A percentile compares a stretch with the other conserved stretches of the same genome.
These are phyloP conservation scores for Eilema caniola DNA, from an alignment of 2,888 invertebrate species.

Conservation along the genomic window DNA sequence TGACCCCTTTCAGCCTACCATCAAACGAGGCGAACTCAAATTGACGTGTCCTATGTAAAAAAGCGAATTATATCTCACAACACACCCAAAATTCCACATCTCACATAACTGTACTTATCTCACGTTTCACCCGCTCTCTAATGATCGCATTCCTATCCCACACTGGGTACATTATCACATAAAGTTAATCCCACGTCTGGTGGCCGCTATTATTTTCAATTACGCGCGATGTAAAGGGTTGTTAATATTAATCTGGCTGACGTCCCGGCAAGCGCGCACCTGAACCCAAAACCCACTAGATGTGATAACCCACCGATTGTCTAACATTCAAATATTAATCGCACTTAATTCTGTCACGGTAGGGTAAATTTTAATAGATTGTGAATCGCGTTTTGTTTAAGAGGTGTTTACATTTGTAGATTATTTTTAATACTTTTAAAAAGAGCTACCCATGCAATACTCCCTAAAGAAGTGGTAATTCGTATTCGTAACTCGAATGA, in stretches of 20 bases:
- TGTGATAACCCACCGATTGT: constrained; percentile 53
- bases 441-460: too few species aligned
- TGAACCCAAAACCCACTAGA: constrained; percentile 54
- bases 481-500: too few species aligned
- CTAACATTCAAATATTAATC: constrained; percentile 68
- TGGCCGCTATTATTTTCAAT: constrained; percentile 81
- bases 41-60: too few species aligned
- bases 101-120: background rate
- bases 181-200: constrained; percentile 73
- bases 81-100: background rate
- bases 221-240: constrained; percentile 77
- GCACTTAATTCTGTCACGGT: constrained; percentile 67
- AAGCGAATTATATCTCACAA: background rate
- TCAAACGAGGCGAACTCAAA: too few species aligned
- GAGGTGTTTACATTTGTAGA: constrained; percentile 23
- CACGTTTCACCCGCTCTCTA: background rate
- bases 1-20: too few species aligned
- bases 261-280: constrained; percentile 61
- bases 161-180: constrained; percentile 63
- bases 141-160: background rate
- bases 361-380: constrained; percentile 48
- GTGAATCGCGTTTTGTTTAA: constrained; percentile 41
- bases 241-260: constrained; percentile 81
- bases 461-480: too few species aligned
- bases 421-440: too few species aligned